Conservation (phyloP, 2,113 vertebrate genomes). For the Gymnorhina tibicen region DNA sequence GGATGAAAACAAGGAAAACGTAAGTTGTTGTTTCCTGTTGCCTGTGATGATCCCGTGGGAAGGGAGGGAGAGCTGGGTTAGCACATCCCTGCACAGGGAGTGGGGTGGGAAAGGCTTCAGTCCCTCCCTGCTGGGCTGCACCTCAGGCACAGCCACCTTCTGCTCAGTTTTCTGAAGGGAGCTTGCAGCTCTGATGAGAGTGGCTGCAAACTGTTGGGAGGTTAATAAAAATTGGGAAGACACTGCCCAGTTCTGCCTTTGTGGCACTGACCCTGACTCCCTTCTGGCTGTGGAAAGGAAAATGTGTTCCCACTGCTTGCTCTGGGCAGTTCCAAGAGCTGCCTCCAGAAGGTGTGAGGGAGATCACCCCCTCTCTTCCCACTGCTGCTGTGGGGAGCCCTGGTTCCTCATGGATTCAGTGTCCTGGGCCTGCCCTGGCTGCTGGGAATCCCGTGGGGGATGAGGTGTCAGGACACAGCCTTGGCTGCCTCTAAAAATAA, state of each 20-base stretch:
- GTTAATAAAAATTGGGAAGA: background rate
- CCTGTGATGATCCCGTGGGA: fast-evolving
- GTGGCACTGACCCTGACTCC: background rate
- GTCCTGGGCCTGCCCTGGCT: background rate
- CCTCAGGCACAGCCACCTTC: no score
- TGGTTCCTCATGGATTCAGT: background rate
- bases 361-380: background rate
- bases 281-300: background rate
- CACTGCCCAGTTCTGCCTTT: background rate
- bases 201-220: background rate
- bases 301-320: fast-evolving
- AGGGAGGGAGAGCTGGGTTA: no score
- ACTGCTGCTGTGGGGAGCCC: background rate
- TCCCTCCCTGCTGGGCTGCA: background rate
- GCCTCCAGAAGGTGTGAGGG: background rate
- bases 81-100: background rate
- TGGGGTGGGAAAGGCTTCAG: background rate
- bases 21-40: constrained; percentile 40
- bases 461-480: background rate
- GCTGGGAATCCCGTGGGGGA: background rate
- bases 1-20: constrained; percentile 88
- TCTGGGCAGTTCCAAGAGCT: background rate
- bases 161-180: background rate
- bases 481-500: background rate
- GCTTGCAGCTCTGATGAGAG: background rate